Evolutionary conservation across 1,140 invertebrate genomes (phyloP).

Genomic region (Latrodectus geometricus): DNA sequence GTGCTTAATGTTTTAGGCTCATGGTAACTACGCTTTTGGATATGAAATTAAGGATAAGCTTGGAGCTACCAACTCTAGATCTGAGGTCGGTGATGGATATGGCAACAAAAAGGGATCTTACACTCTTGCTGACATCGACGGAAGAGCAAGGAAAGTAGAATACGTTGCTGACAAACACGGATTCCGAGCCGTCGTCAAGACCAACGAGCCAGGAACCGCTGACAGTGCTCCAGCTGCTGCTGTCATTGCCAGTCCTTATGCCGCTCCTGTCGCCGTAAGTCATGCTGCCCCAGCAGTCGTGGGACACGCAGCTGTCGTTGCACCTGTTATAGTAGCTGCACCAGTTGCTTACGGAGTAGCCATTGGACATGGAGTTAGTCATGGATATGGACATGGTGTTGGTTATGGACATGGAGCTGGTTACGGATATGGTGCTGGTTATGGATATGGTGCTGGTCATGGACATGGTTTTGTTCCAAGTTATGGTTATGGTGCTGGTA

Average conservation of each 20-base stretch:
- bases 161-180: too few species aligned
- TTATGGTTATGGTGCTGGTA: neutral
- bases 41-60: too few species aligned
- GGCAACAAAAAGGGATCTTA: too few species aligned
- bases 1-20: too few species aligned
- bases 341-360: neutral
- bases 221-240: constrained; percentile 62
- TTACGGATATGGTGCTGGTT: constrained; percentile 5
- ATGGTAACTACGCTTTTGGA: too few species aligned
- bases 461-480: neutral
- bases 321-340: neutral
- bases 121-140: too few species aligned
- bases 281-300: neutral
- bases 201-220: too few species aligned
- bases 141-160: too few species aligned
- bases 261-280: neutral
- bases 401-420: neutral
- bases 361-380: neutral
- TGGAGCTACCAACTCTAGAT: too few species aligned
- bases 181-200: too few species aligned
- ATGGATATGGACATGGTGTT: constrained; percentile 1
- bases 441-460: neutral
- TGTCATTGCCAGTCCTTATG: constrained; percentile 19
- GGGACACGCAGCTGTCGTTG: neutral
- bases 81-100: too few species aligned